These are phyloP conservation scores for Echinometra lucunter DNA, from an alignment of 53 echinoderm and acorn worm genomes.

Conservation along the genomic window DNA sequence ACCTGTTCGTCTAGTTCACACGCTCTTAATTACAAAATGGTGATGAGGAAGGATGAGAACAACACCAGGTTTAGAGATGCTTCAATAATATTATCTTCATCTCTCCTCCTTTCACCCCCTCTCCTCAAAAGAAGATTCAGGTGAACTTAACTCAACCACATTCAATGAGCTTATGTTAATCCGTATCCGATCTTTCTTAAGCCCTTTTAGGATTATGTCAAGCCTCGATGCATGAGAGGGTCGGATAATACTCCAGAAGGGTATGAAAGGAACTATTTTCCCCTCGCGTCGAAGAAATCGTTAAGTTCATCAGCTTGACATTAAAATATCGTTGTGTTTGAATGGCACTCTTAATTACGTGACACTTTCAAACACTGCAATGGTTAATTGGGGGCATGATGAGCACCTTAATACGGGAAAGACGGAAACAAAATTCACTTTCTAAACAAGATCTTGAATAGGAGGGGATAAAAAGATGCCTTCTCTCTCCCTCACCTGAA, in stretches of 20 bases:
- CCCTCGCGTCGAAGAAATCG: conserved; percentile 58
- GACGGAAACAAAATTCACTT: conserved; percentile 37
- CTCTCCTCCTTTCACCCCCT: conserved; percentile 33
- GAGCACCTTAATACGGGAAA: conserved; percentile 2
- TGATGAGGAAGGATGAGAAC: conserved; percentile 41
- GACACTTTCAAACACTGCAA: conserved; percentile 38
- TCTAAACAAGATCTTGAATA: not conserved
- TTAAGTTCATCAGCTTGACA: conserved; percentile 64
- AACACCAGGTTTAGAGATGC: conserved; percentile 26
- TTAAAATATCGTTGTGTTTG: conserved; percentile 18
- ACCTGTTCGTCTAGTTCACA: conserved; percentile 37
- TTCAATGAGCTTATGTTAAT: conserved; percentile 63
- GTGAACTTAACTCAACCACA: conserved; percentile 26
- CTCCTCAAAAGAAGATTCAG: not conserved
- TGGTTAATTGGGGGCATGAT: conserved; percentile 46
- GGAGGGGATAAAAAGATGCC: not conserved
- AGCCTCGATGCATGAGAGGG: not conserved
- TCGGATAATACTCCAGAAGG: not conserved
- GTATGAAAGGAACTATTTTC: conserved; percentile 6
- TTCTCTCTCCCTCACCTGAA: conserved; percentile 31
- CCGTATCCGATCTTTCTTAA: conserved; percentile 53
- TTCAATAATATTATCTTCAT: conserved; percentile 7
- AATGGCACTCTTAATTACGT: conserved; percentile 57
- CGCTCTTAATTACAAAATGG: conserved; percentile 66
- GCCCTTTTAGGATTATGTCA: conserved; percentile 27